Conservation (phyloP, 2,888 invertebrate species). For the Diaphora mendica region DNA sequence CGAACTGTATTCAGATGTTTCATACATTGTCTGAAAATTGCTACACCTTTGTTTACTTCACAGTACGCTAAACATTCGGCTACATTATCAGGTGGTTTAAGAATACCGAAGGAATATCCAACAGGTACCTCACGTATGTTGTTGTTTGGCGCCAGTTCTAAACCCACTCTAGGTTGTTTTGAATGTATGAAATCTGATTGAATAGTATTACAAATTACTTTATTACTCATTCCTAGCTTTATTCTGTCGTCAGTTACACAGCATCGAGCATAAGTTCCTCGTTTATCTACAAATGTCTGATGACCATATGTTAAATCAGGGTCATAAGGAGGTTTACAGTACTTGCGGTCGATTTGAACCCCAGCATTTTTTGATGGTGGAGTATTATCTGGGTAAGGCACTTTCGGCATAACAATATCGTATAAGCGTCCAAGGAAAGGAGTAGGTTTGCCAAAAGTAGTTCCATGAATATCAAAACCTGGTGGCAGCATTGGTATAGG, state of each 20-base stretch:
- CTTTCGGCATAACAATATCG: constrained; percentile 76
- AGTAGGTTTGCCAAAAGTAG: constrained; percentile 72
- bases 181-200: constrained; percentile 73
- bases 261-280: constrained; percentile 79
- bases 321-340: constrained; percentile 75
- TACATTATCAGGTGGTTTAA: constrained; percentile 74
- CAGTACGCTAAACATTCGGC: constrained; percentile 77
- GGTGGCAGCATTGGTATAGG: constrained; percentile 74
- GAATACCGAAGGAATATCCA: constrained; percentile 79
- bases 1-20: constrained; percentile 76
- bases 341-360: constrained; percentile 65
- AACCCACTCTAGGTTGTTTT: constrained; percentile 71
- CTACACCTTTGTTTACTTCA: constrained; percentile 67
- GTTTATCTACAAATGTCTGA: constrained; percentile 74
- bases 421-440: constrained; percentile 65
- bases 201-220: constrained; percentile 68
- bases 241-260: constrained; percentile 75
- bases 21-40: constrained; percentile 77
- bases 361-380: constrained; percentile 60
- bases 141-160: constrained; percentile 78
- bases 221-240: constrained; percentile 67
- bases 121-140: constrained; percentile 78
- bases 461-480: constrained; percentile 65
- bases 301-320: constrained; percentile 78
- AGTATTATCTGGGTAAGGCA: constrained; percentile 67